Conservation (phyloP, 2,797 vertebrate genomes). For the Heliangelus exortis region DNA sequence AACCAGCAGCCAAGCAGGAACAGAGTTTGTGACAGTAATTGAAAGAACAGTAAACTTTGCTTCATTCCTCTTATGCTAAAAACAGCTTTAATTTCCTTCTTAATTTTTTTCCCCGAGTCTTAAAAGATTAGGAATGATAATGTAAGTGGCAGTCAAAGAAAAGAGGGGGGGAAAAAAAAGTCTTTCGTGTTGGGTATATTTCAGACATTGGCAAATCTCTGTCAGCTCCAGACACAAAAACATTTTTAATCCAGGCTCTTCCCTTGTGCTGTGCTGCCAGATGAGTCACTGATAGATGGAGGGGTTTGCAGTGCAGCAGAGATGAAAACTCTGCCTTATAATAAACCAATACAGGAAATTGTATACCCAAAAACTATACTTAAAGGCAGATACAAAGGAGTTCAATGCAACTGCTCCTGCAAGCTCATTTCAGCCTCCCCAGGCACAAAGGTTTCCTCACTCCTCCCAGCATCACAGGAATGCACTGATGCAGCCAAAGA, state of each 20-base stretch:
- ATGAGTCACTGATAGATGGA: slow-evolving; percentile 40
- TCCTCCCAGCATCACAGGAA: neutral
- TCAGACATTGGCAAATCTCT: neutral
- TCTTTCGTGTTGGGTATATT: neutral
- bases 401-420: neutral
- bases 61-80: neutral
- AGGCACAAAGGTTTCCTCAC: neutral
- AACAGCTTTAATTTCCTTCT: neutral
- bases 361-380: neutral
- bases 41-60: neutral
- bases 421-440: neutral
- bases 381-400: neutral
- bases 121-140: neutral
- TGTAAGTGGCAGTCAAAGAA: neutral
- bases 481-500: neutral
- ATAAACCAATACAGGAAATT: slow-evolving; percentile 15
- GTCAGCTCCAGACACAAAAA: neutral
- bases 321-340: neutral
- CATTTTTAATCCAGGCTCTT: neutral
- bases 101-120: neutral
- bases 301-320: slow-evolving; percentile 12
- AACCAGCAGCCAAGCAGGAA: neutral
- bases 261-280: neutral
- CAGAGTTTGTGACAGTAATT: neutral
- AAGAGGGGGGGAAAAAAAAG: neutral